A percentile compares a stretch with the other conserved stretches of the same genome.
Evolutionary conservation across 30 jellyfish, hydroid and myxozoan species (phyloP).

Genomic region (Nemopilema nomurai): DNA sequence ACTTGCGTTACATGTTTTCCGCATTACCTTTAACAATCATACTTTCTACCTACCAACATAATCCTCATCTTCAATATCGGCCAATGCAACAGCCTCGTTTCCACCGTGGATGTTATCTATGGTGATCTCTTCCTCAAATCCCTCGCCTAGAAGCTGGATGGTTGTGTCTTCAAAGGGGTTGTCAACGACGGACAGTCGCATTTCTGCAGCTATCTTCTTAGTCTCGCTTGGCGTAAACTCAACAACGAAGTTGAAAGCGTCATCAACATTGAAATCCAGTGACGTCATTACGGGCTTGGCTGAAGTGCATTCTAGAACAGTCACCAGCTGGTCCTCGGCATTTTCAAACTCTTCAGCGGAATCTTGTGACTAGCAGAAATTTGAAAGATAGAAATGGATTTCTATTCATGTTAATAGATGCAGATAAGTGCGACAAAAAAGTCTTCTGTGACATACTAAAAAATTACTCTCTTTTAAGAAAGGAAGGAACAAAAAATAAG

Average conservation of each 20-base stretch:
- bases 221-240: conserved; percentile 75
- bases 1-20: background rate
- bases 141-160: conserved; percentile 87
- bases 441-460: too few relatives aligned
- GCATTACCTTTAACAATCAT: background rate
- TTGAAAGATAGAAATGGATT: background rate
- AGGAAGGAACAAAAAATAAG: too few relatives aligned
- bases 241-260: conserved; percentile 41
- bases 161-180: conserved; percentile 89
- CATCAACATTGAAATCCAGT: conserved; percentile 61
- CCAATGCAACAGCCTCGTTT: conserved; percentile 10
- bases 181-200: conserved; percentile 79
- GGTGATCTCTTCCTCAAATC: conserved; percentile 81
- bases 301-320: conserved; percentile 42
- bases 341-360: conserved; percentile 4
- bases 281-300: conserved; percentile 64
- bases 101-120: conserved; percentile 83
- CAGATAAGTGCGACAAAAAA: too few relatives aligned
- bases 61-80: conserved; percentile 31
- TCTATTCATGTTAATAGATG: too few relatives aligned
- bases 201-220: conserved; percentile 67
- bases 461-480: too few relatives aligned
- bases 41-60: conserved; percentile 19
- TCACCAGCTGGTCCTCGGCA: conserved; percentile 15
- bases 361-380: background rate